Evolutionary conservation across 2,888 invertebrate genomes (phyloP).

Genomic region (Microdon myrmicae): DNA sequence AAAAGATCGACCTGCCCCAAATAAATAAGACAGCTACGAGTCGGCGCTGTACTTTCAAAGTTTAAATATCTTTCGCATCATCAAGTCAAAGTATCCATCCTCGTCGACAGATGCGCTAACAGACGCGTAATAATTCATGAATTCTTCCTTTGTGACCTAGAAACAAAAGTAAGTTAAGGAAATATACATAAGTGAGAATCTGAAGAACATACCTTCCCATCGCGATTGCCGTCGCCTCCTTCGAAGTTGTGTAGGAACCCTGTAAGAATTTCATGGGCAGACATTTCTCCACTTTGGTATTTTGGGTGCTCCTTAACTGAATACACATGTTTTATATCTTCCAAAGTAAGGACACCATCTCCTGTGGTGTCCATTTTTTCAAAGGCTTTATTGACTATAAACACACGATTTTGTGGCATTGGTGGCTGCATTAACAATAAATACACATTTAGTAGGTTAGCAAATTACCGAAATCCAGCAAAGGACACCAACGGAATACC

Average conservation of each 20-base stretch:
- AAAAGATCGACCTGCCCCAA: too few relatives aligned
- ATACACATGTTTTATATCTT: slow-evolving; percentile 82
- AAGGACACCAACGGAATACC: slow-evolving; percentile 56
- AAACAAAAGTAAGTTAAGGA: neutral
- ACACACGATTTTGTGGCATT: slow-evolving; percentile 78
- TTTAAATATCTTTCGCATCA: too few relatives aligned
- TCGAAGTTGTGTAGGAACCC: slow-evolving; percentile 89
- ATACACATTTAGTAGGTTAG: too few relatives aligned
- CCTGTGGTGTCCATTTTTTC: slow-evolving; percentile 85
- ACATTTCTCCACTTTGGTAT: slow-evolving; percentile 87
- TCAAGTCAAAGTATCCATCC: slow-evolving; percentile 93
- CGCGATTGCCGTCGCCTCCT: slow-evolving; percentile 70
- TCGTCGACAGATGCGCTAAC: slow-evolving; percentile 95
- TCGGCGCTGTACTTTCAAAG: too few relatives aligned
- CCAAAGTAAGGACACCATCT: slow-evolving; percentile 82
- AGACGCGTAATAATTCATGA: slow-evolving; percentile 91
- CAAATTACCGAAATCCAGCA: slow-evolving; percentile 4
- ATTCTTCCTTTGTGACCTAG: slow-evolving; percentile 95
- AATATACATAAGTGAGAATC: too few relatives aligned
- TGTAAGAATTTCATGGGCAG: slow-evolving; percentile 81
- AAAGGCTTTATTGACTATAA: slow-evolving; percentile 83
- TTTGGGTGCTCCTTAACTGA: slow-evolving; percentile 84
- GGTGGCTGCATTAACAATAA: too few relatives aligned
- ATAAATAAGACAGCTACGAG: too few relatives aligned
- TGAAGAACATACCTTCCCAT: slow-evolving; percentile 83